Percentiles rank a stretch among this genome's conserved stretches.
phyloP scores from a whole-genome alignment of 2,113 vertebrate genomes.

The Passer montanus region DNA sequence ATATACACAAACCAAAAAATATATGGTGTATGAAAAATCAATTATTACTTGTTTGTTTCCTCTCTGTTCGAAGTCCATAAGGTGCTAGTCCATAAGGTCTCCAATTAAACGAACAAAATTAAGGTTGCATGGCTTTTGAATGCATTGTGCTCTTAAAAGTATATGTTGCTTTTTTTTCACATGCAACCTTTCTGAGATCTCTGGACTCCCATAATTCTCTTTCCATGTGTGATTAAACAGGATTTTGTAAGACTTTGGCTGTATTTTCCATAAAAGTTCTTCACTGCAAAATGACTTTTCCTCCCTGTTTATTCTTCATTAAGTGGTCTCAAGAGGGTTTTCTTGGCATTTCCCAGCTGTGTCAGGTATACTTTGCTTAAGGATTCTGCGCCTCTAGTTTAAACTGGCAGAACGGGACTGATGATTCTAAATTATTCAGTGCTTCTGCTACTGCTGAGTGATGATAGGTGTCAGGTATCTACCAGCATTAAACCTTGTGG shows the following conservation, averaged over 20 bases:
- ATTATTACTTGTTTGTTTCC: background rate
- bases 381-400: background rate
- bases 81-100: background rate
- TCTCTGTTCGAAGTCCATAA: background rate
- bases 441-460: background rate
- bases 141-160: background rate
- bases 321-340: background rate
- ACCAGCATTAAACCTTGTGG: background rate
- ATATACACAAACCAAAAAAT: background rate
- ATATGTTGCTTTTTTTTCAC: background rate
- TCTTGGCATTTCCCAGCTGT: background rate
- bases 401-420: background rate
- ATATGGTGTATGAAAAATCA: background rate
- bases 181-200: background rate
- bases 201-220: background rate
- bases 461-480: background rate
- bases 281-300: background rate
- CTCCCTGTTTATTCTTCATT: background rate
- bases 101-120: background rate
- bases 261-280: background rate
- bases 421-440: conserved; percentile 7
- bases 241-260: background rate
- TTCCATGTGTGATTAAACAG: background rate
- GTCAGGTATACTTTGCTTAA: conserved; percentile 31
- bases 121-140: background rate